A percentile compares a stretch with the other conserved stretches of the same genome.
Evolutionary conservation across 1,140 invertebrate species (phyloP).

Genomic region (Trachelipus rathkii): DNA sequence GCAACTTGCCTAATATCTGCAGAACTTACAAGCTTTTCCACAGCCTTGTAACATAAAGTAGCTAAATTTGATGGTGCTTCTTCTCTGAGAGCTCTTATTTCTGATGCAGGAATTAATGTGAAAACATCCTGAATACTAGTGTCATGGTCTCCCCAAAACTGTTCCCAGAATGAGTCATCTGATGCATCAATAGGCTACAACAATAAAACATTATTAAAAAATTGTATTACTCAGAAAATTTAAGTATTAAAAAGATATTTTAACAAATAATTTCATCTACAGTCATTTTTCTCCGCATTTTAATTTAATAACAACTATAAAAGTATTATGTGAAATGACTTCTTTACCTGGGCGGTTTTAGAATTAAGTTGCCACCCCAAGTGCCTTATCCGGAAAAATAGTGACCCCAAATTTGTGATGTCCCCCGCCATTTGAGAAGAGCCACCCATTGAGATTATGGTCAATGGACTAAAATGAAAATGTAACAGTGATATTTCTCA

Average conservation of each 20-base stretch:
- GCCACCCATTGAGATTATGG: too few species aligned
- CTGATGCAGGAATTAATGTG: slow-evolving; percentile 85
- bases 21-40: slow-evolving; percentile 89
- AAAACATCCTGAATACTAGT: slow-evolving; percentile 95
- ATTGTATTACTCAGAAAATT: not conserved
- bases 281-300: not conserved
- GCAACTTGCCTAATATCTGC: too few species aligned
- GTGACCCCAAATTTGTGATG: too few species aligned
- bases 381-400: too few species aligned
- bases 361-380: slow-evolving; percentile 93
- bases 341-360: slow-evolving; percentile 69
- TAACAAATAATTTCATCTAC: not conserved
- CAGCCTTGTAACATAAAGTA: slow-evolving; percentile 96
- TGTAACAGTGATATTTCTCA: too few species aligned
- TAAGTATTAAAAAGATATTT: too few species aligned
- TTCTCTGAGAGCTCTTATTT: slow-evolving; percentile 88
- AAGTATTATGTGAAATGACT: too few species aligned
- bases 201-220: not conserved
- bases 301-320: not conserved
- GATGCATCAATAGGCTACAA: slow-evolving; percentile 77
- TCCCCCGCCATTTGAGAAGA: too few species aligned
- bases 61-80: slow-evolving; percentile 97
- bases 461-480: too few species aligned
- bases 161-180: slow-evolving; percentile 96
- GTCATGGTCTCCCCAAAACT: slow-evolving; percentile 95